Evolutionary conservation across 1,140 invertebrate genomes (phyloP).

Genomic region (Plectrocnemia conspersa): DNA sequence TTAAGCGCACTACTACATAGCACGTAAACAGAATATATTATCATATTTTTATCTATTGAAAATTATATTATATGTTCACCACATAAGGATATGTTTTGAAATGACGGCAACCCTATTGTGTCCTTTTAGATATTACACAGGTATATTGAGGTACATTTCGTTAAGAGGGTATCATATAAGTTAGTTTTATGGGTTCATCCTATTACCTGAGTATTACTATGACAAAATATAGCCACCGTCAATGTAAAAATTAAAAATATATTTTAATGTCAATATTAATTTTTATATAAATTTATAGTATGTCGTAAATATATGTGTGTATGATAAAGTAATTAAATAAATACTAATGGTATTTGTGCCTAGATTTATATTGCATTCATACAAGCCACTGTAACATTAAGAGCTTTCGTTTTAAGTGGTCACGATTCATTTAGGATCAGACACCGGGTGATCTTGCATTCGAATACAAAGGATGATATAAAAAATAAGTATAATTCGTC

Average conservation of each 20-base stretch:
- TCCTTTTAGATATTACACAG: conserved; percentile 1
- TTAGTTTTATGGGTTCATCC: conserved; percentile 28
- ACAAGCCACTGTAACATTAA: conserved; percentile 7
- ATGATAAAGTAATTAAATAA: no score
- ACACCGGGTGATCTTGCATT: conserved; percentile 17
- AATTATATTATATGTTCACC: background rate
- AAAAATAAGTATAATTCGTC: conserved; percentile 10
- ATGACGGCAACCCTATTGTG: conserved; percentile 5
- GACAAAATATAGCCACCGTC: conserved; percentile 10
- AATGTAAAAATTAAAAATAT: conserved; percentile 13
- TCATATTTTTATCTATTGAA: no score
- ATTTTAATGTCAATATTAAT: no score
- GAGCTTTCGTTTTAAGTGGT: conserved; percentile 18
- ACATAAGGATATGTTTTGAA: no score
- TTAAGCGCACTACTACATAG: no score
- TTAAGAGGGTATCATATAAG: conserved; percentile 23
- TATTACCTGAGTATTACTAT: conserved; percentile 22
- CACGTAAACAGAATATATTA: no score
- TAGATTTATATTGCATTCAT: no score
- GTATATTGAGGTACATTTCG: conserved; percentile 14
- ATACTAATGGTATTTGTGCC: no score
- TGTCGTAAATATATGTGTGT: no score
- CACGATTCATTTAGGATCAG: conserved; percentile 26
- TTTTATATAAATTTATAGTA: no score
- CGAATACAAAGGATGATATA: conserved; percentile 14